phyloP scores from a whole-genome alignment of 2,888 invertebrate species.

The Dasysyrphus tricinctus region DNA sequence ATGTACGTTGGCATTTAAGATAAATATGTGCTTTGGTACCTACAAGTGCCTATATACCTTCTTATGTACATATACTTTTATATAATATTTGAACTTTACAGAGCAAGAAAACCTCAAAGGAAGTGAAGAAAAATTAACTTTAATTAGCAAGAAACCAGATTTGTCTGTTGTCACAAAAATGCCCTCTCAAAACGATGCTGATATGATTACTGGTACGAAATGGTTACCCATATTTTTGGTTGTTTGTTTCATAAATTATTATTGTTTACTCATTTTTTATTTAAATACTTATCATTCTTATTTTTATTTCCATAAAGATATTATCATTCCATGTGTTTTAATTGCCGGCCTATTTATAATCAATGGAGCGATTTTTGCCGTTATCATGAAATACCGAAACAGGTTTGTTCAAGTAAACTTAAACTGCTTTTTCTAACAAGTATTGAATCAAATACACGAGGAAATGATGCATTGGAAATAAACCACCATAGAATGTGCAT shows the following conservation, averaged over 20 bases:
- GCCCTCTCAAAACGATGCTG: constrained; percentile 76
- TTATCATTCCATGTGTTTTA: constrained; percentile 89
- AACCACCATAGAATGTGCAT: constrained; percentile 7
- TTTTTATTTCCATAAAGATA: constrained; percentile 84
- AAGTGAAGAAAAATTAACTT: constrained; percentile 69
- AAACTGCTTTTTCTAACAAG: background rate
- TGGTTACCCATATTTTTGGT: constrained; percentile 24
- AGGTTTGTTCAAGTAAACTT: constrained; percentile 74
- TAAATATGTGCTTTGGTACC: background rate
- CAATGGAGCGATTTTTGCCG: constrained; percentile 89
- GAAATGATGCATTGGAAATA: background rate
- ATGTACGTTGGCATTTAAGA: background rate
- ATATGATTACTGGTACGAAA: constrained; percentile 77
- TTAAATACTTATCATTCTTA: constrained; percentile 34
- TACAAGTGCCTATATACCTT: background rate
- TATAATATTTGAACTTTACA: constrained; percentile 69
- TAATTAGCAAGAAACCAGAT: constrained; percentile 61
- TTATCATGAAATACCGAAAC: constrained; percentile 85
- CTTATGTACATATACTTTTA: background rate
- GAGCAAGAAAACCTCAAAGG: constrained; percentile 76
- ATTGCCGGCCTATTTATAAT: constrained; percentile 89
- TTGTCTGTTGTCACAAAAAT: constrained; percentile 69
- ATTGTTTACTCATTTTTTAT: constrained; percentile 39
- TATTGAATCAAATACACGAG: background rate
- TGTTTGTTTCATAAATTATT: constrained; percentile 37